Base-by-base conservation (phyloP, 2,113 vertebrate genomes). In the Passerina amoena region DNA sequence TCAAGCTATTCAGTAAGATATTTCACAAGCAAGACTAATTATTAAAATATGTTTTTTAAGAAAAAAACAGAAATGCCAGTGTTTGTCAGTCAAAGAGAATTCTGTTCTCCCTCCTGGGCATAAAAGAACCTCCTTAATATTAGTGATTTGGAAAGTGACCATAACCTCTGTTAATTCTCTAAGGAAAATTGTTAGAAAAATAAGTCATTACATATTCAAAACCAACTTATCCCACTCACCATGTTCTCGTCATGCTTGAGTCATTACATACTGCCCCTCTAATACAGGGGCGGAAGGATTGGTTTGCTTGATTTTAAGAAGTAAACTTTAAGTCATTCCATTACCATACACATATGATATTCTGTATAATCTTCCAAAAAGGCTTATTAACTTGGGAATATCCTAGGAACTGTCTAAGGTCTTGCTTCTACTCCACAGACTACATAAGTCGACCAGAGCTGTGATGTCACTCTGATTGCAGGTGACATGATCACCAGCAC, bases 401-500 rank as follows among this genome's bases (percentile, higher is more conserved):
- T 17, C 31, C 30, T 35, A 45, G 25, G 21, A 91, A 40, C 5
- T 86, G 20, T 63, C 63, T 80, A 31, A 44, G 14, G 37, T 2
- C 0, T 33, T 76, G 70, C 56, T 70, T 81, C 38, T 3, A 2
- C 10, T 70, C 14, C 38, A 18, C 18, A 50, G 18, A 18, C 21
- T n/a, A 68, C 48, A 60, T 12, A 33, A 59, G 5, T 23, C 22
- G 82, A 8, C 28, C 45, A n/a, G 22, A 86, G 22, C 15, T 61
- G 10, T 19, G 50, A 40, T 13, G 12, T 30, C 64, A n/a, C 22
- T 35, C 40, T 27, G 37, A 16, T 40, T 69, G 28, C 68, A 77
- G 24, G 28, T 35, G 15, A 73, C 4, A 4, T 0, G 0, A 50
- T 12, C 63, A 88, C 28, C 0, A 0, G 28, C n/a, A 60, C 23